phyloP scores from a whole-genome alignment of 2,113 vertebrate species.

The Chelonoidis abingdonii region DNA sequence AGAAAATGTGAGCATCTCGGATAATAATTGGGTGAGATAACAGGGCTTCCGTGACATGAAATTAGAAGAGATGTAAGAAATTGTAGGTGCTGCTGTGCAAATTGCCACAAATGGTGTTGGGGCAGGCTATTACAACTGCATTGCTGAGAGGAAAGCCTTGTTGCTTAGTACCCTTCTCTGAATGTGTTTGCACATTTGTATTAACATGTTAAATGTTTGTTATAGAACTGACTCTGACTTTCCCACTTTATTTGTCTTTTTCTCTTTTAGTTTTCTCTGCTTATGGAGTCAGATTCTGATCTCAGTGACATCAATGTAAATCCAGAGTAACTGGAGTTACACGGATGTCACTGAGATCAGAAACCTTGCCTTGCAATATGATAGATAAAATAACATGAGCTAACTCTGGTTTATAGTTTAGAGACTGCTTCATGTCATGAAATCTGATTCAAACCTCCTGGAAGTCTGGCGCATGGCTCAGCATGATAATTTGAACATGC shows the following conservation, averaged over 20 bases:
- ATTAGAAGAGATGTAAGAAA: background rate
- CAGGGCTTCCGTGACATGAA: background rate
- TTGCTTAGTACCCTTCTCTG: background rate
- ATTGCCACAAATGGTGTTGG: background rate
- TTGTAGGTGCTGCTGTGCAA: background rate
- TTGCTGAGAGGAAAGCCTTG: background rate
- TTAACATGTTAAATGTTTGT: fast-evolving
- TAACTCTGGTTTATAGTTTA: background rate
- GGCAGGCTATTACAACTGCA: fast-evolving
- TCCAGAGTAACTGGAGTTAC: background rate
- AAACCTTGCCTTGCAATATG: background rate
- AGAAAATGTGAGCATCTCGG: background rate
- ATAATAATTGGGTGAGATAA: background rate
- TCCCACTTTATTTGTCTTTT: background rate
- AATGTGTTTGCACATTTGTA: fast-evolving
- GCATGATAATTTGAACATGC: background rate
- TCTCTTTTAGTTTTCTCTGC: background rate
- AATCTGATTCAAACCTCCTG: background rate
- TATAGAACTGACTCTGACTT: background rate
- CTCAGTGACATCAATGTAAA: background rate
- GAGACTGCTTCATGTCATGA: background rate
- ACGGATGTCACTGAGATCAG: background rate
- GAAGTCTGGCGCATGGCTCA: background rate
- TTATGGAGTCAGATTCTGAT: fast-evolving
- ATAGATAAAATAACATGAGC: background rate